Evolutionary conservation across 2,888 invertebrate species (phyloP), one percentile per base, ranked within the genome.

Genomic region (Eurytoma adleriae): DNA sequence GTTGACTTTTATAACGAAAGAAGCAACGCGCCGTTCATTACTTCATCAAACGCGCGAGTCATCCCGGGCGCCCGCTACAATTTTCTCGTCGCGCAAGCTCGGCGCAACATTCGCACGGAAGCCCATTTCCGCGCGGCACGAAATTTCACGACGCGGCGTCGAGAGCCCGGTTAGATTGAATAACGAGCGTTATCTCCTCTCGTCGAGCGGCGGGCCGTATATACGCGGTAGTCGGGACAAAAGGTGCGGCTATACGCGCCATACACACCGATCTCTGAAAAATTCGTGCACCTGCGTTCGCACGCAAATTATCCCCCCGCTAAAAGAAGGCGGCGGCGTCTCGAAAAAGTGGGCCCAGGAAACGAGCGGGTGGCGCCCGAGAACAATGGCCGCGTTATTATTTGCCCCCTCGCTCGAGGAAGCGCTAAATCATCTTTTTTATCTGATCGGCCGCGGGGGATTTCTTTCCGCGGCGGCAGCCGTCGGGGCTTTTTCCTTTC

Each of bases 361-460:
- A 62, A 40, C 40, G 40, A 62, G 62, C 2, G 30, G 62, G 40
- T 3, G 48, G 16, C 40, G 40, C 18, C 13, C 7, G 48, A 48
- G 27, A 70, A 70, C 27, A 48, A 59, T 70, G 54, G 30, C 59
- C 59, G 70, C 20, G 56, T 78, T 78, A 82, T 81, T 81, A 74
- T 78, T 75, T 71, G 74, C 75, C 59, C 18, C 24, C 57, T 24
- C 57, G 3, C 61, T 54, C 70, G 77, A 74, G 82, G 82, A 82
- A 82, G 79, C 74, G 77, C 73, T 82, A 82, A 82, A 82, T 82
- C 79, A 82, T 82, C 71, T 78, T 75, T 72, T 73, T 69, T 82
- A 82, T 82, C 82, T 72, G 82, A 82, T 82, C 75, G 76, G 30
- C 64, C 81, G 67, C 75, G 78, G 73, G 78, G 78, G 52, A 75